Conservation (phyloP, 2,113 vertebrate genomes). For the Pachycephala philippinensis region DNA sequence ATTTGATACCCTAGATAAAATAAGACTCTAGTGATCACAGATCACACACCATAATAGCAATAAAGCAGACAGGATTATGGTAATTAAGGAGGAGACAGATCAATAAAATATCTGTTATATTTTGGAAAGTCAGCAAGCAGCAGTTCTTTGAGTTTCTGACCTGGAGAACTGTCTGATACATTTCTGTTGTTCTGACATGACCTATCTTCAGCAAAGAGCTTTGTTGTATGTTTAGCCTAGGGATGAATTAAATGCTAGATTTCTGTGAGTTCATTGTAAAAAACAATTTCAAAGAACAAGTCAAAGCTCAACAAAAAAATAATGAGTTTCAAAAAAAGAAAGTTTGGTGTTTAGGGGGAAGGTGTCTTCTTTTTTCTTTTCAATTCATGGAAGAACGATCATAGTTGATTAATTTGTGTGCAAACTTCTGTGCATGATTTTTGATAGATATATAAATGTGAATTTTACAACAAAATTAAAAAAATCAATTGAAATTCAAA, state of each 20-base stretch:
- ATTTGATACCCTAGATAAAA: slow-evolving; percentile 1
- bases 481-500: background rate
- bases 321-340: background rate
- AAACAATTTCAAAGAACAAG: background rate
- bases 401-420: background rate
- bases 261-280: background rate
- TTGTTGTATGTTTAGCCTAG: background rate
- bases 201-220: background rate
- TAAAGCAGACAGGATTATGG: slow-evolving; percentile 18
- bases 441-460: background rate
- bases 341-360: background rate
- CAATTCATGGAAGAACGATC: background rate
- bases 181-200: background rate
- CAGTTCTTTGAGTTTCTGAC: background rate
- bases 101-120: slow-evolving; percentile 58
- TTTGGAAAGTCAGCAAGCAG: slow-evolving; percentile 51
- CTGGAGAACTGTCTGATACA: background rate
- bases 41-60: slow-evolving; percentile 38
- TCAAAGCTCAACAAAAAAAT: background rate
- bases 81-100: slow-evolving; percentile 60
- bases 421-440: background rate
- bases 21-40: slow-evolving; percentile 38
- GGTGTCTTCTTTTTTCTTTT: background rate
- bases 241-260: background rate
- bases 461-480: background rate